Evolutionary conservation across 30 jellyfish, hydroid and myxozoan species (phyloP), one percentile per base, ranked within the genome.

Genomic region (Pelagia noctiluca): DNA sequence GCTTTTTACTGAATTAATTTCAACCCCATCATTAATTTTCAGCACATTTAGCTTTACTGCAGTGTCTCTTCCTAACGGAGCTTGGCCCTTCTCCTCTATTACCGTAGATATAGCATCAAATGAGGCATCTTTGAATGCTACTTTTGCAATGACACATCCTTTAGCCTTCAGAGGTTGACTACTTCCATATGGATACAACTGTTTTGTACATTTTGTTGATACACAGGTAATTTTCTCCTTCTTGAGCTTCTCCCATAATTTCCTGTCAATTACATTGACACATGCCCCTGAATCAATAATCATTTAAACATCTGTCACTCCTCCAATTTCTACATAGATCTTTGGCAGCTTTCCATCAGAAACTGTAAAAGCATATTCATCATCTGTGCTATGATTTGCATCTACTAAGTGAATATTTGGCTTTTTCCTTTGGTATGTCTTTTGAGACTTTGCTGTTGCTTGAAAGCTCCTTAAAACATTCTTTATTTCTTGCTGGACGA

Each of bases 241-340:
- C 47, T 80, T 80, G 48, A 80, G 83, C 67, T 42, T 35, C 63
- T 80, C 90, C 90, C 84, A 80, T 66, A 54, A 66, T 64, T 63
- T 26, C 33, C 84, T 63, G 75, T 65, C 90, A 21, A 65, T 80
- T 35, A 80, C 90, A 42, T 80, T 62, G 73, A 72, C 36, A 80
- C 90, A 30, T 62, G 90, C 90, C 33, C 90, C 83, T 35, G 90
- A 80, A 65, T 80, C 90, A 37, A 80, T 33, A 38, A 80, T 80
- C 74, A 74, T 49, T 52, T 75, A 22, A 3, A 75, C 64, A 53
- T 75, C 53, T 75, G 75, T 75, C 76, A 50, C 63, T 50, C 87
- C 87, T 29, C 75, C 87, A 75, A 75, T 31, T 30, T 53, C 76
- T 52, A 75, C 31, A 19, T 63, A 49, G 53, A 75, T 60, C 73